These are phyloP conservation scores for Acromyrmex echinatior DNA, from an alignment of 1,140 invertebrate genomes.

Conservation along the genomic window DNA sequence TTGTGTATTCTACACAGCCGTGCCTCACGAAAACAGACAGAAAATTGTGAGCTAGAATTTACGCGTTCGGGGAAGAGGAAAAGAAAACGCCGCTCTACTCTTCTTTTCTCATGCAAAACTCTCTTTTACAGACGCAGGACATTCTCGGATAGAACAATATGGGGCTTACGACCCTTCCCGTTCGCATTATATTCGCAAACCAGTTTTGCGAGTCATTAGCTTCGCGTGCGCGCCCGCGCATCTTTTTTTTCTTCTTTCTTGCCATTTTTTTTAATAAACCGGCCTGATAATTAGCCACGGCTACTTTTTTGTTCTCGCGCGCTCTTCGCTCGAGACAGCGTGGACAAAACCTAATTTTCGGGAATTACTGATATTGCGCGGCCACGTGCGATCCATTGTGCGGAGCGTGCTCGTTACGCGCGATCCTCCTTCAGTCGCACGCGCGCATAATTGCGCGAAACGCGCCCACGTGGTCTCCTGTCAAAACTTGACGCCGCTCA, in stretches of 20 bases:
- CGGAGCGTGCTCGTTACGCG: slow-evolving; percentile 37
- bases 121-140: background rate
- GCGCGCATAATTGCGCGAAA: slow-evolving; percentile 39
- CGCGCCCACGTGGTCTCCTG: background rate
- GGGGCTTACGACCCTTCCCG: slow-evolving; percentile 39
- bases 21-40: slow-evolving; percentile 1
- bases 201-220: slow-evolving; percentile 80
- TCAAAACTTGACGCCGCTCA: slow-evolving; percentile 22
- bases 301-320: slow-evolving; percentile 35
- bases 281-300: slow-evolving; percentile 15
- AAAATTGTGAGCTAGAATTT: slow-evolving; percentile 36
- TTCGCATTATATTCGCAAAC: slow-evolving; percentile 75
- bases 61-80: slow-evolving; percentile 12
- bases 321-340: background rate
- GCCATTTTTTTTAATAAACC: background rate
- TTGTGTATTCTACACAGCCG: background rate
- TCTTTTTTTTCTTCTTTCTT: background rate
- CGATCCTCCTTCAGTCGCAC: slow-evolving; percentile 13
- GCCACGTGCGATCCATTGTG: slow-evolving; percentile 53
- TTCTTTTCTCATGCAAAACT: slow-evolving; percentile 69
- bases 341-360: slow-evolving; percentile 50
- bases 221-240: slow-evolving; percentile 34
- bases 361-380: slow-evolving; percentile 37
- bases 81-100: background rate
- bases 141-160: slow-evolving; percentile 61